Evolutionary conservation across 2,888 invertebrate genomes (phyloP), one percentile per base, ranked within the genome.

Genomic region (Himalopsyche japonica): DNA sequence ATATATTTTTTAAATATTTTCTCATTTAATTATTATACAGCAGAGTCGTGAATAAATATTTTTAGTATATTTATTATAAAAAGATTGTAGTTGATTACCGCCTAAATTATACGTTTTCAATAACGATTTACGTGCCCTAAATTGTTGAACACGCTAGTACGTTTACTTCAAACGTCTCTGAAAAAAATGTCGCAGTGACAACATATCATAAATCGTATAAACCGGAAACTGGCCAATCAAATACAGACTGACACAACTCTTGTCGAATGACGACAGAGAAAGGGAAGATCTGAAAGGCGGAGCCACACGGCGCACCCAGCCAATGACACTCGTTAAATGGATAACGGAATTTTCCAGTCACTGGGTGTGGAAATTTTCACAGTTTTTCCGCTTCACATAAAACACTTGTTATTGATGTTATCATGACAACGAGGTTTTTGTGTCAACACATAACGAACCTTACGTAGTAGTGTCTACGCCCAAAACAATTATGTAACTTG

Each of bases 401-500:
- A 32, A 49, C 27, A 34, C 37, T 27, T 47, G 79, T 48, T 80
- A 83, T 82, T 43, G 80, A 82, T 79, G 76, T 79, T 84, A 20
- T 64, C 84, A 84, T 84, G 84, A 82, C 84, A 79, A 84, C 84
- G 82, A 20, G 8, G 47, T 57, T 43, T 34, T 80, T 80, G 18
- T 80, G 80, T 79, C 70, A 70, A 76, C 76, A 80, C 76, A 34
- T 76, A 64, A 20, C 57, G 30, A 30, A 70, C 20, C 18, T 20
- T 8, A 80, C 48, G 80, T 57, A 20, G 80, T 12, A 8, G 24
- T 4, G 80, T 57, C 10, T 20, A 79, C 79, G 79, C 84, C 79
- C 84, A 79, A 82, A 79, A 84, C 79, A 84, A 84, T 82, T 79
- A 82, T 79, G 82, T 82, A 64, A 82, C 78, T 82, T 84, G 57